Evolutionary conservation across 2,888 invertebrate species (phyloP), one percentile per base, ranked within the genome.

Genomic region (Lagria hirta): DNA sequence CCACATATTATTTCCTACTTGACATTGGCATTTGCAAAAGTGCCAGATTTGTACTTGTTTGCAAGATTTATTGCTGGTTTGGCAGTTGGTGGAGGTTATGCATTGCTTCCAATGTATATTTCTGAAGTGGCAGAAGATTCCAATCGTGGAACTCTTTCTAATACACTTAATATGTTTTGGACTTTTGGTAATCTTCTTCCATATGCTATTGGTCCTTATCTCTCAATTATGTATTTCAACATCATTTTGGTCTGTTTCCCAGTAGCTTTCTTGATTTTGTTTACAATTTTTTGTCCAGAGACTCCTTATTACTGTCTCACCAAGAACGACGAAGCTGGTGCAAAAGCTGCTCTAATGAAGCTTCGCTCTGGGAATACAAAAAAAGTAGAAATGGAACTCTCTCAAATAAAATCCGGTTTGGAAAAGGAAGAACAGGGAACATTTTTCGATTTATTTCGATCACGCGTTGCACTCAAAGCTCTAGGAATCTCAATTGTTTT

Each of bases 81-180:
- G 1, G 81, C 79, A 0, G 77, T 83, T 0, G 84, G 86, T 0
- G 80, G 83, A 60, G 72, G 82, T 7, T 86, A 84, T 71, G 82
- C 86, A 0, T 80, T 84, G 1, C 79, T 84, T 1, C 90, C 93
- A 0, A 87, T 91, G 80, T 94, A 93, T 71, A 81, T 91, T 44
- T 88, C 88, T 22, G 93, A 94, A 71, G 86, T 91, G 24, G 80
- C 90, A 3, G 84, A 88, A 74, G 83, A 85, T 43, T 82, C 84
- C 15, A 79, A 84, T 7, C 76, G 94, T 51, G 93, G 93, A 0
- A 82, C 86, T 0, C 73, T 93, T 0, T 91, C 91, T 1, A 86
- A 91, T 10, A 43, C 43, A 4, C 20, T 43, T 4, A 37, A 37
- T 11, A 37, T 36, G n/a, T 43, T 43, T 14, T 43, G 43, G 43